These are phyloP conservation scores for Pavo muticus DNA, from an alignment of 2,113 vertebrate species.

Conservation along the genomic window DNA sequence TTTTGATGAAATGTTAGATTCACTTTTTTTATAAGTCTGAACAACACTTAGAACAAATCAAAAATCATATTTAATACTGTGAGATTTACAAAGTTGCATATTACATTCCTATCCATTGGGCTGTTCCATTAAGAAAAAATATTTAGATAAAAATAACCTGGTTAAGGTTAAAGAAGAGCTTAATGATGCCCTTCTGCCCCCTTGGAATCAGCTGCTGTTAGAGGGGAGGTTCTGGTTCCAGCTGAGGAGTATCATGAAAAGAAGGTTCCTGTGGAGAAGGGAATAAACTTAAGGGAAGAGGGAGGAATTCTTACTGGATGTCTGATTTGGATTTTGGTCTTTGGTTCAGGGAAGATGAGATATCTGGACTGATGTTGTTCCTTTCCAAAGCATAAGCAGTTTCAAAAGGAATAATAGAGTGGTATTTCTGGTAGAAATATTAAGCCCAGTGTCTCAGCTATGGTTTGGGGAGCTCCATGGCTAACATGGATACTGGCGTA, in stretches of 20 bases:
- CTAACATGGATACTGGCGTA: neutral
- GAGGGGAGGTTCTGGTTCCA: neutral
- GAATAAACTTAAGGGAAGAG: neutral
- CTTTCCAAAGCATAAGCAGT: neutral
- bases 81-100: neutral
- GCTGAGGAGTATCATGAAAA: neutral
- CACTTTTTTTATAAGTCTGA: neutral
- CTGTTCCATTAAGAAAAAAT: neutral
- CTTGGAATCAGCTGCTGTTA: neutral
- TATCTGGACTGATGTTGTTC: neutral
- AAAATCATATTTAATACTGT: neutral
- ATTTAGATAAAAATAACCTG: neutral
- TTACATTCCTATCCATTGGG: neutral
- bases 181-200: neutral
- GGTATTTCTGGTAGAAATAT: neutral
- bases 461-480: neutral
- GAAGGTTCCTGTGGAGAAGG: fast-evolving
- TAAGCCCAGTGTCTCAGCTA: neutral
- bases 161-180: neutral
- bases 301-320: neutral
- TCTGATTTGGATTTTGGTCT: neutral
- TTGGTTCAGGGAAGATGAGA: fast-evolving
- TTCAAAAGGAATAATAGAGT: neutral
- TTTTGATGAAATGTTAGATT: neutral
- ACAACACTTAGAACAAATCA: neutral